Base-by-base conservation (phyloP, 2,888 invertebrate genomes). In the Polietes domitor region DNA sequence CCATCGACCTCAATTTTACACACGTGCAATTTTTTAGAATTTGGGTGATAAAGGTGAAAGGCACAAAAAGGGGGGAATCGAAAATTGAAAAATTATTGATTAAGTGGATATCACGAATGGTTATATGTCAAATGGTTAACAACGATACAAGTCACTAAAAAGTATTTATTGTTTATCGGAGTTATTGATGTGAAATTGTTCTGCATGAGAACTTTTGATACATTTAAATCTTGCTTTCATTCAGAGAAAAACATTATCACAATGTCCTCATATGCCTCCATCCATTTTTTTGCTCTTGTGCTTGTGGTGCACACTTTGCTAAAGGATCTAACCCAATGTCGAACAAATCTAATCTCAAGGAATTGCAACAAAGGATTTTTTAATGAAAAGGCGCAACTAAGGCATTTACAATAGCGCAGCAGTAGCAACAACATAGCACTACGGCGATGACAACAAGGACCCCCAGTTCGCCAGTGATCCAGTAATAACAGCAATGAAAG, bases 401-500 rank as follows among this genome's bases (percentile, higher is more conserved):
- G 10, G 15, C 58, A 58, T 24, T 41, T 15, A 68, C 24, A 21
- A 41, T 17, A 43, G 43, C 24, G 1, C 21, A 6, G 12, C 21
- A 65, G 12, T 6, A 28, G 32, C 61, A 61, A 15, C 61, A 61
- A 15, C 15, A 28, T 19, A 53, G 10, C 12, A 21, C 65, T 17
- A 21, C 24, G n/a, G 41, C 43, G 1, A 43, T 15, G 43, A 68
- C 68, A 21, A 24, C 65, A 41, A 68, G 43, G 68, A 68, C 68
- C 68, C 43, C 68, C 24, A 65, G 41, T 58, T 53, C 21, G 21
- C 53, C 21, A 10, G 26, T 37, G 68, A 68, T 24, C 41, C 43
- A 43, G 68, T 68, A 68, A 68, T 68, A 24, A 43, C 61, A 28
- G 61, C 41, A 43, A 68, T 68, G 43, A 43, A 65, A 24, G 24